Evolutionary conservation across 1,140 invertebrate species (phyloP).

Genomic region (Trichogramma pretiosum): DNA sequence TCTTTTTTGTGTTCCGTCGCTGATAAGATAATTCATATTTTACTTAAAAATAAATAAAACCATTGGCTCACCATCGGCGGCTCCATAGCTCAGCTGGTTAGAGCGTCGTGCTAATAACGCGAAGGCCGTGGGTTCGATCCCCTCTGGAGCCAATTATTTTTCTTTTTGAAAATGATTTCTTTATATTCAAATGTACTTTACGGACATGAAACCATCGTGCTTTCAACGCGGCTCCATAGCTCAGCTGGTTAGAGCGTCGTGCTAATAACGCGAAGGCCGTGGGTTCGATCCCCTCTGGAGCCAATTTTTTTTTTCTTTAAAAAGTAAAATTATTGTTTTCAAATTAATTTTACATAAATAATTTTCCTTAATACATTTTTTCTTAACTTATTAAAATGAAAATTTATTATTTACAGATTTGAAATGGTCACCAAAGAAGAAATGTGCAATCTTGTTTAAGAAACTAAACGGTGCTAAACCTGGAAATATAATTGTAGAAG

Average conservation of each 20-base stretch:
- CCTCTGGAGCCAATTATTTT: slow-evolving; percentile 15
- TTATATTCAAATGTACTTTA: neutral
- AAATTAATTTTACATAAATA: neutral
- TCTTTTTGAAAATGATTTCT: neutral
- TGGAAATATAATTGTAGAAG: slow-evolving; percentile 48
- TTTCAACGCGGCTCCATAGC: too few relatives aligned
- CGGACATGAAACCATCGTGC: too few relatives aligned
- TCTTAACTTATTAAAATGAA: neutral
- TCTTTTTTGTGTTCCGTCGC: too few relatives aligned
- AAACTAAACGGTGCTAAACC: slow-evolving; percentile 60
- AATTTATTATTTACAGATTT: slow-evolving; percentile 25
- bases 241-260: too few relatives aligned
- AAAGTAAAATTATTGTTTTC: neutral
- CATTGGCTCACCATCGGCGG: too few relatives aligned
- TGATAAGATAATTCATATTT: too few relatives aligned
- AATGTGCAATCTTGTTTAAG: slow-evolving; percentile 43
- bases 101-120: too few relatives aligned
- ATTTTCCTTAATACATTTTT: too few relatives aligned
- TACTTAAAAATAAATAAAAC: too few relatives aligned
- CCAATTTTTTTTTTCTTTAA: neutral
- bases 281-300: slow-evolving; percentile 18
- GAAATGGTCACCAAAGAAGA: slow-evolving; percentile 51
- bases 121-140: too few relatives aligned
- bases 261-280: too few relatives aligned
- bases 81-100: too few relatives aligned